Evolutionary conservation across 1,140 invertebrate genomes (phyloP), one percentile per base, ranked within the genome.

Genomic region (Sipha flava): DNA sequence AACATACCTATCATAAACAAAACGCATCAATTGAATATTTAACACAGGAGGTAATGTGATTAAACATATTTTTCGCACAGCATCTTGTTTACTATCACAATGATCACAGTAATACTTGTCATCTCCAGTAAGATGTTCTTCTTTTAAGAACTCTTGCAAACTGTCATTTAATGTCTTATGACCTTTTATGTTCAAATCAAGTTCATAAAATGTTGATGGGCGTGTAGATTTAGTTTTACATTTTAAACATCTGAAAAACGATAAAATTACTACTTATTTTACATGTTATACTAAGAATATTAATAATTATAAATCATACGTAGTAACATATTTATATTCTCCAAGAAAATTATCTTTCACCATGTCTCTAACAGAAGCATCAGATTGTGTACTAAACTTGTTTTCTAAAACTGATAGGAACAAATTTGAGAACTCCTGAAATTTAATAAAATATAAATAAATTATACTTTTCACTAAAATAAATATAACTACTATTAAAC

Each of bases 351-450:
- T 87, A 57, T 88, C 85, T 81, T 89, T 88, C 49, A 92, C 86
- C 54, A 90, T 86, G 82, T 88, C 86, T 79, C 86, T 85, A 18
- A 90, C 84, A 66, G 81, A 81, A 14, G 81, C 82, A 45, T 86
- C 84, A 29, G 83, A 81, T 80, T 88, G 88, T 82, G 87, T 84
- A n/a, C 85, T 85, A 3, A 90, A 82, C 77, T 87, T 87, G 49
- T 87, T 86, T 84, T 90, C 90, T 16, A 92, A 85, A 52, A 90
- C 85, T 49, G 88, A 88, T 73, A 92, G 85, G 81, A 92, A 89
- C 31, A 92, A 84, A 83, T 92, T 91, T 14, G 89, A 90, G 85
- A 92, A 92, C 85, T 92, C 91, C 85, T 92, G 89, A 80, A 81
- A 62, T 57, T 21, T 18, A 72, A 81, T 21, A 72, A 34, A 64